Base-by-base conservation (phyloP, 2,888 invertebrate species). In the Sipha maydis region DNA sequence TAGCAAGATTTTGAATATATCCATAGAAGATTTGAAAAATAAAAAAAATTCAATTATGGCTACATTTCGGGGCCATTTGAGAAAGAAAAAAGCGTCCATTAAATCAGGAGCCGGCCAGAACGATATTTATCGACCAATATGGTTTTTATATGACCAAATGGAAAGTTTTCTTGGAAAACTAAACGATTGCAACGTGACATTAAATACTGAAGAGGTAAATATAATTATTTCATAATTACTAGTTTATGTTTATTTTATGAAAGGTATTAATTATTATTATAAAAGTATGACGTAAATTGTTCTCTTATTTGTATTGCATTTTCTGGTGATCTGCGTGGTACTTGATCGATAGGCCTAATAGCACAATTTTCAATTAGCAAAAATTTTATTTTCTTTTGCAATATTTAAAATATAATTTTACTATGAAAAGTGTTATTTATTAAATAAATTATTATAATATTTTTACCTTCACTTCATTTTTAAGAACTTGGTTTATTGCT, bases 391-490 rank as follows among this genome's bases (percentile, higher is more conserved):
- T 2, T 34, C 21, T 79, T 34, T 79, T 25, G 31, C 31, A 61
- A 4, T 34, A 79, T 76, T 76, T 41, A 41, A n/a, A 76, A 41
- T 79, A 77, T 77, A 77, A 77, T 19, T 77, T 77, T 28, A 77
- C 48, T 28, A 78, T 78, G 31, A 78, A 78, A 28, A 28, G 77
- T 77, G 28, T 77, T 28, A 28, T 77, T 77, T 28, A 77, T 28
- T 77, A 41, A 41, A 41, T 41, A 41, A 41, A n/a, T 77, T 34
- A 25, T 73, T 73, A 73, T 25, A 73, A 73, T 34, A 31, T 73
- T 73, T 25, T 79, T 79, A 79, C 79, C 79, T 79, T 79, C 34
- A 79, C 34, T 79, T 79, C 79, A 61, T 79, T 34, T 79, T 79
- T 79, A 17, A 79, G 79, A 7, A 61, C 28, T n/a, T 77, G 48